These are phyloP conservation scores for Acanthopleura granulata DNA, from an alignment of 2,888 invertebrate species.

Conservation along the genomic window DNA sequence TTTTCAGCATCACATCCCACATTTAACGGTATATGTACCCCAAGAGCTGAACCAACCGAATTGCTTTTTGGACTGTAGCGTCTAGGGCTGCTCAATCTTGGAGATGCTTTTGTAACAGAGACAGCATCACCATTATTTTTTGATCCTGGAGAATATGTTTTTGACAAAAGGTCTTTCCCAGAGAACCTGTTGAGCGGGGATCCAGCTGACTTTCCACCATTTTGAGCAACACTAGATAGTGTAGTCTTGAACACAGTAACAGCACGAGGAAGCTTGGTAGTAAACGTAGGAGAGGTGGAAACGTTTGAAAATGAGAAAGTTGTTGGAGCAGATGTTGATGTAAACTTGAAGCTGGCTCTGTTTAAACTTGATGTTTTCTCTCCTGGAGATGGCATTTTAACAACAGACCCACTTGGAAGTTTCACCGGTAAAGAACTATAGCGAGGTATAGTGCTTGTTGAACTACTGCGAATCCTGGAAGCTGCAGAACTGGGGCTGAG, in stretches of 20 bases:
- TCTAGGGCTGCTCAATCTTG: background rate
- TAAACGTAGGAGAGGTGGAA: background rate
- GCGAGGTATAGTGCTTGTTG: background rate
- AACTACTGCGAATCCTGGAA: background rate
- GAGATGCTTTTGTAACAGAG: background rate
- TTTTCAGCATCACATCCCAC: too few relatives aligned
- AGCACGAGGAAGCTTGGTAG: slow-evolving; percentile 4
- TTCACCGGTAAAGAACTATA: background rate
- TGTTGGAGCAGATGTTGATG: background rate
- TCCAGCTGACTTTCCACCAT: too few relatives aligned
- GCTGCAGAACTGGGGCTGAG: background rate
- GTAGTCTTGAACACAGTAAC: slow-evolving; percentile 14
- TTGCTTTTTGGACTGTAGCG: background rate
- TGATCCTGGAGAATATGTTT: too few relatives aligned
- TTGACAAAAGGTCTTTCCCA: too few relatives aligned
- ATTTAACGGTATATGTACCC: too few relatives aligned
- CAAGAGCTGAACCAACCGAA: background rate
- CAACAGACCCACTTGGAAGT: background rate
- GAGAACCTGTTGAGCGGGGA: too few relatives aligned
- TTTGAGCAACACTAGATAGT: slow-evolving; percentile 2
- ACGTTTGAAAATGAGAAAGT: background rate
- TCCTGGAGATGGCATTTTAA: background rate
- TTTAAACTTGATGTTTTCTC: background rate
- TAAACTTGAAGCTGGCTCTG: background rate
- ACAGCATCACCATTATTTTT: too few relatives aligned